Evolutionary conservation across 92 coral and sea anemone genomes (phyloP).

Genomic region (Heliopora coerulea): DNA sequence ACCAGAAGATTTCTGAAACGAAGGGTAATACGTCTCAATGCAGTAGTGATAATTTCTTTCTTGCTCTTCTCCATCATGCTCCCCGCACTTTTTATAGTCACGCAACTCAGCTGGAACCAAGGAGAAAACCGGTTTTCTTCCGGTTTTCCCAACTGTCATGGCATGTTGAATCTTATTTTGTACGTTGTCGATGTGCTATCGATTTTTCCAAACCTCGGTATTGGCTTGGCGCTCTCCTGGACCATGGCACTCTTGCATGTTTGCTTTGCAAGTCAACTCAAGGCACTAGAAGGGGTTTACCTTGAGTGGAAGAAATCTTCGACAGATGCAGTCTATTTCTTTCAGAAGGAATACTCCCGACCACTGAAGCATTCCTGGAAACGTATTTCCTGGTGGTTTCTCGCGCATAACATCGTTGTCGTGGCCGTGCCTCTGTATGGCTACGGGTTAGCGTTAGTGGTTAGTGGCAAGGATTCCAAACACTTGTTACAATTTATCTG

Average conservation of each 20-base stretch:
- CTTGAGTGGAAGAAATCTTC: background rate
- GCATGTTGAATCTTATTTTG: background rate
- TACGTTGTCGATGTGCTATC: background rate
- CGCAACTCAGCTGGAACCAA: background rate
- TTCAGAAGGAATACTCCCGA: background rate
- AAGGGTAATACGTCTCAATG: background rate
- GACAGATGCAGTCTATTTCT: background rate
- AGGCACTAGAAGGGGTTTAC: background rate
- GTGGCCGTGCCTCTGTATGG: constrained; percentile 8
- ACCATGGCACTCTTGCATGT: constrained; percentile 3
- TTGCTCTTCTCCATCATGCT: background rate
- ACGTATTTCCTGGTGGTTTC: constrained; percentile 8
- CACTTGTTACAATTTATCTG: background rate
- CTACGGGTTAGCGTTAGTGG: background rate
- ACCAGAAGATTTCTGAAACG: background rate
- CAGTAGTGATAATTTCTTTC: background rate
- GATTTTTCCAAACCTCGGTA: background rate
- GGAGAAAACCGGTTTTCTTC: constrained; percentile 5
- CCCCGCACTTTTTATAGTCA: background rate
- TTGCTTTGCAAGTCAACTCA: background rate
- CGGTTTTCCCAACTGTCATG: background rate
- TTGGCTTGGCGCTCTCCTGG: constrained; percentile 6
- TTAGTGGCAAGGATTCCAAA: background rate
- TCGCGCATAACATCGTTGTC: constrained; percentile 11
- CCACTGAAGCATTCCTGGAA: constrained; percentile 6